A percentile compares a stretch with the other conserved stretches of the same genome.
Evolutionary conservation across 2,888 invertebrate species (phyloP).

Genomic region (Rhopalosiphum nymphaeae): DNA sequence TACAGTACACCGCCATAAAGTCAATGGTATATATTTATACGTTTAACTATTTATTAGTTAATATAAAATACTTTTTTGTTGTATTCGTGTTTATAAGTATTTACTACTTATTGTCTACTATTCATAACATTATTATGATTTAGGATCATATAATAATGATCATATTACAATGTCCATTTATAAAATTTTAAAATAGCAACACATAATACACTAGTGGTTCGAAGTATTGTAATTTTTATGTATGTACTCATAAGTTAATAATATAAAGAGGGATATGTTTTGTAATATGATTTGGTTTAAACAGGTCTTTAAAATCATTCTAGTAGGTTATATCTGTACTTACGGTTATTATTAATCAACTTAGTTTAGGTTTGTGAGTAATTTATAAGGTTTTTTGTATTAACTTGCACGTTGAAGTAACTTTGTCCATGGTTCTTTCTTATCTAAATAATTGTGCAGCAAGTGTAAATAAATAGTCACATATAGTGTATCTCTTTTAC

Average conservation of each 20-base stretch:
- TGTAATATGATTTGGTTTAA: neutral
- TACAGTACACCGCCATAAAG: neutral
- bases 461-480: constrained; percentile 29
- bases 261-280: neutral
- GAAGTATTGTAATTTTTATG: neutral
- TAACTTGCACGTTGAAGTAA: neutral
- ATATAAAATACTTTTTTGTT: neutral
- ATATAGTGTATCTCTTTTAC: neutral
- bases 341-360: neutral
- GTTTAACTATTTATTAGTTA: no score
- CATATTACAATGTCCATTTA: neutral
- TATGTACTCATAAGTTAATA: neutral
- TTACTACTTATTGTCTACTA: neutral
- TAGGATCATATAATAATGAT: neutral
- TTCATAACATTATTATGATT: neutral
- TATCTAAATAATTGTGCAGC: neutral
- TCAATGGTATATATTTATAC: no score
- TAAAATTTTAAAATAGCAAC: neutral
- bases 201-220: neutral
- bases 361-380: neutral
- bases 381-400: neutral
- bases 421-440: neutral
- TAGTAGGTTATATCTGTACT: neutral
- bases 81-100: neutral
- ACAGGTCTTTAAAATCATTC: no score